Base-by-base conservation (phyloP, 1,140 invertebrate genomes). In the Argopecten irradians region DNA sequence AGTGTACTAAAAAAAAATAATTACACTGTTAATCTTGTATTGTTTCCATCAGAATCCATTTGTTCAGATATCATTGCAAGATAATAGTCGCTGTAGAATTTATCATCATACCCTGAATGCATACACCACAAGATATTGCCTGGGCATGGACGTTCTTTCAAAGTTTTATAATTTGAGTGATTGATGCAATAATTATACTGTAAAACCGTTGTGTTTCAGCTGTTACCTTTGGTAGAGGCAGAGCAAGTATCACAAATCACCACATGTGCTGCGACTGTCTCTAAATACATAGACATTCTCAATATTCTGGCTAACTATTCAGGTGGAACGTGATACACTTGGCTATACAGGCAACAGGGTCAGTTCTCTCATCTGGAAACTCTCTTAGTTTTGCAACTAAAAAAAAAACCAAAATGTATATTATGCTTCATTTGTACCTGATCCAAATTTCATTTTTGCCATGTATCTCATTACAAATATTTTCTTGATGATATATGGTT, bases 231-330 rank as follows among this genome's bases (percentile, higher is more conserved):
- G 36, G 89, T 92, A 85, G 94, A 94, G 43, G 88, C 84, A 22
- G 89, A 93, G 39, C 92, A 93, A 43, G 90, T 92, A 34, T 82
- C 87, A 1, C 91, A 92, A 89, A 94, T 94, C 41, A 91, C 87
- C n/a, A 43, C 92, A 46, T 88, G 91, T 32, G 94, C 93, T 35
- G 86, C 92, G 32, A 91, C 90, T 33, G 92, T 93, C 35, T 86
- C 90, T n/a, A 88, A 89, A 34, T 93, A 93, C 86, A 94, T 92
- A 13, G 92, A 94, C 82, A 39, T 84, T 71, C 83, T 93, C 35
- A 92, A 94, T 88, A 82, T 88, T 33, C 86, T 94, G 82, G 85
- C 88, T 22, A 88, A 90, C 82, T 91, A 90, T 35, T 71, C 85
- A 94, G 93, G 92, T 90, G 85, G n/a, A 83, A 22, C 39, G 33